Conservation (phyloP, 2,113 vertebrate species). For the Fregetta grallaria region DNA sequence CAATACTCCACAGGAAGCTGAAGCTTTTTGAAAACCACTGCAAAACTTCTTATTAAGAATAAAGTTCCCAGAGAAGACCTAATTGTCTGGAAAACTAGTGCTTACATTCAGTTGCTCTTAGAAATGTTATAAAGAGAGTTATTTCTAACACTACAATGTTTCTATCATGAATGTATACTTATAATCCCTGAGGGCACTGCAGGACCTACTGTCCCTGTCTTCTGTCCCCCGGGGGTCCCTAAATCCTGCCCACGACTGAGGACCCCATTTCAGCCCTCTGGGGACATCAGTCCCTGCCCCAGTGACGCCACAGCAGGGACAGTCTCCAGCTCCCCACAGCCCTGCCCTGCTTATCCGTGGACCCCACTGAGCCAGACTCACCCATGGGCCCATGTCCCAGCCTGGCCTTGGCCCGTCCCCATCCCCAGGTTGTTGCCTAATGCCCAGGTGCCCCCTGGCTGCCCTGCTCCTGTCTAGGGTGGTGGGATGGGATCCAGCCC, state of each 20-base stretch:
- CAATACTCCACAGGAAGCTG: neutral
- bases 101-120: neutral
- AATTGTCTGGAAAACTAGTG: neutral
- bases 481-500: rapidly evolving
- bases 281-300: neutral
- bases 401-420: rapidly evolving
- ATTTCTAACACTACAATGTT: neutral
- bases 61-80: neutral
- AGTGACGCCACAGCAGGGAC: neutral
- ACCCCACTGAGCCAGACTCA: rapidly evolving
- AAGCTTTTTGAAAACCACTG: neutral
- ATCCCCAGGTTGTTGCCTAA: rapidly evolving
- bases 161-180: neutral
- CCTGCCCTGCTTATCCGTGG: rapidly evolving
- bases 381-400: rapidly evolving
- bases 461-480: neutral
- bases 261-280: neutral
- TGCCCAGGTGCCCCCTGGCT: neutral
- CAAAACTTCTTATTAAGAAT: neutral
- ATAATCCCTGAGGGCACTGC: rapidly evolving
- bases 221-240: rapidly evolving
- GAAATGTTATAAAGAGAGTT: neutral
- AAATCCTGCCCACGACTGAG: rapidly evolving
- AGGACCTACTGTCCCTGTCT: neutral
- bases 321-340: neutral